These are phyloP conservation scores for Drepana falcataria DNA, from an alignment of 2,888 invertebrate genomes.

Conservation along the genomic window DNA sequence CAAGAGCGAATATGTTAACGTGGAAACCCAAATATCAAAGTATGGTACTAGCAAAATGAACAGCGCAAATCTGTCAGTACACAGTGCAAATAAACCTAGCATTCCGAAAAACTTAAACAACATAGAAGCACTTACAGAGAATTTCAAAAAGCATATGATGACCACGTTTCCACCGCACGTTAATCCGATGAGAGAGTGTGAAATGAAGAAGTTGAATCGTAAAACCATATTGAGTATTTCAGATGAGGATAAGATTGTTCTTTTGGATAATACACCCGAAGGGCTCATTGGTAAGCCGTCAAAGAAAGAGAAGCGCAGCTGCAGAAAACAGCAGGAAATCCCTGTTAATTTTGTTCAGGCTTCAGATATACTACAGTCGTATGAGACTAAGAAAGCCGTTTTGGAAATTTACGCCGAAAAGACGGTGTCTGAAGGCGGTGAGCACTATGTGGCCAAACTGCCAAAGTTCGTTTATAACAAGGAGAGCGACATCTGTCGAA, in stretches of 20 bases:
- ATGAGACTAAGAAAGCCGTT: conserved; percentile 62
- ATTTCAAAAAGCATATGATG: neutral
- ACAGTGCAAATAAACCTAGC: conserved; percentile 8
- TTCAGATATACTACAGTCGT: conserved; percentile 50
- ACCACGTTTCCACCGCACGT: conserved; percentile 5
- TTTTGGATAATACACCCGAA: conserved; percentile 14
- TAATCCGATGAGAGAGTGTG: conserved; percentile 12
- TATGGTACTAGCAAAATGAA: conserved; percentile 16
- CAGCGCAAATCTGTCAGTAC: conserved; percentile 21
- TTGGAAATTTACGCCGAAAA: conserved; percentile 58
- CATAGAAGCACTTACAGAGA: neutral
- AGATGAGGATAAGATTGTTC: conserved; percentile 31
- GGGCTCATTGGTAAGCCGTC: conserved; percentile 2
- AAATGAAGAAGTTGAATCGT: conserved; percentile 22
- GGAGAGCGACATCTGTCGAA: conserved; percentile 31
- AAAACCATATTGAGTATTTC: conserved; percentile 28
- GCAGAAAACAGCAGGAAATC: conserved; percentile 5
- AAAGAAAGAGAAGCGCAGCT: conserved; percentile 2
- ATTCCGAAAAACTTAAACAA: neutral
- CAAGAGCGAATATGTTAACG: conserved; percentile 29
- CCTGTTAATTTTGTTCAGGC: conserved; percentile 10
- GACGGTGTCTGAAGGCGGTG: conserved; percentile 27
- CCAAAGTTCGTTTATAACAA: conserved; percentile 51
- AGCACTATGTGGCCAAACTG: conserved; percentile 47
- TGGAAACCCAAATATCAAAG: conserved; percentile 41